Conservation (phyloP, 2,797 vertebrate genomes). For the Neosilurus hyrtlii region DNA sequence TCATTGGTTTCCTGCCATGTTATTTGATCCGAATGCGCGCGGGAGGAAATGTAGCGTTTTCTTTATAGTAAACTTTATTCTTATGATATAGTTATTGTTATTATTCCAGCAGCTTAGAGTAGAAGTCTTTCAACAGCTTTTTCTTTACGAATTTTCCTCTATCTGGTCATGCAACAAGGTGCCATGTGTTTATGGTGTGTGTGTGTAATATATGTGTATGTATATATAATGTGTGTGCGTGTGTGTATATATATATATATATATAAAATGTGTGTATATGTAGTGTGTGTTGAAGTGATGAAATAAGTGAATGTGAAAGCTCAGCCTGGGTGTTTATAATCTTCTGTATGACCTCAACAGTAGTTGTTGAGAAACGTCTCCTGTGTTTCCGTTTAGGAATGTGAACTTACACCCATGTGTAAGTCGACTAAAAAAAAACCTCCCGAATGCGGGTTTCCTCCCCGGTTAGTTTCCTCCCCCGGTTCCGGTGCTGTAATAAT, state of each 20-base stretch:
- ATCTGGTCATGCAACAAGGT: background rate
- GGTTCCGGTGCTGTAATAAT: constrained; percentile 48
- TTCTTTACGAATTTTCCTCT: too few species aligned
- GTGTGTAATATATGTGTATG: too few species aligned
- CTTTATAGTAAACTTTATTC: background rate
- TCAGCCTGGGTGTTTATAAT: background rate
- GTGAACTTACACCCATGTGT: constrained; percentile 23
- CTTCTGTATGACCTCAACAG: background rate
- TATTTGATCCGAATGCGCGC: constrained; percentile 74
- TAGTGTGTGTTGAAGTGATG: background rate
- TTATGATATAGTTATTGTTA: background rate
- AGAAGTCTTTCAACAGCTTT: background rate
- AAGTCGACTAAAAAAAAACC: constrained; percentile 29
- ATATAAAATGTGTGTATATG: background rate
- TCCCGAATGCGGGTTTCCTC: background rate
- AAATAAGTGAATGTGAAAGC: background rate
- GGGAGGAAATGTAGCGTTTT: constrained; percentile 59
- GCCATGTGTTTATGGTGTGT: too few species aligned
- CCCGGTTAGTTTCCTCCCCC: background rate
- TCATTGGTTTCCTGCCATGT: constrained; percentile 70
- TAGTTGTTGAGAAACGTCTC: background rate
- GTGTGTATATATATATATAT: too few species aligned
- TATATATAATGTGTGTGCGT: too few species aligned
- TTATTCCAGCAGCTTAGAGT: too few species aligned
- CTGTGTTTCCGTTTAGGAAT: constrained; percentile 21